Evolutionary conservation across 1,140 invertebrate genomes (phyloP).

Genomic region (Gryllus bimaculatus): DNA sequence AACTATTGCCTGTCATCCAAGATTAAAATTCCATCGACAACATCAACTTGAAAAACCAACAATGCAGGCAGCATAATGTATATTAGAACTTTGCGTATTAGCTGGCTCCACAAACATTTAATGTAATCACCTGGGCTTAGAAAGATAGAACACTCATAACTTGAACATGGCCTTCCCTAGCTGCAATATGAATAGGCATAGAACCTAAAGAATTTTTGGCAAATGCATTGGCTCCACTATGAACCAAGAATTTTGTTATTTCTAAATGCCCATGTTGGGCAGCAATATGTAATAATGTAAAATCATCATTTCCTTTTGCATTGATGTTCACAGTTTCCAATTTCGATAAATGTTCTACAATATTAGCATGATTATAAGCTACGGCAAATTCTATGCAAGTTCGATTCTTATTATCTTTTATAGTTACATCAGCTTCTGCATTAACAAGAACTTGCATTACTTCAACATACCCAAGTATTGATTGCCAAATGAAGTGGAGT

Average conservation of each 20-base stretch:
- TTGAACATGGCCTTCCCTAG: neutral
- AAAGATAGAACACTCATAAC: neutral
- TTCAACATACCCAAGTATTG: no score
- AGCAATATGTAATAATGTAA: constrained; percentile 23
- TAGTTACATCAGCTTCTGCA: neutral
- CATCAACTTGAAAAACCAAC: neutral
- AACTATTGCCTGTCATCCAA: neutral
- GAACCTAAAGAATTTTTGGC: neutral
- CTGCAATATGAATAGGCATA: neutral
- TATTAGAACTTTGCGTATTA: neutral
- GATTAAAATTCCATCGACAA: neutral
- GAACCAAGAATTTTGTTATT: neutral
- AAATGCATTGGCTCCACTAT: neutral
- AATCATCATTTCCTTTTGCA: neutral
- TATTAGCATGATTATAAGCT: neutral
- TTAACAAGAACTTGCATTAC: neutral
- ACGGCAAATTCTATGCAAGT: neutral
- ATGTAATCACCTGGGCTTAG: neutral
- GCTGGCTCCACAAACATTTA: neutral
- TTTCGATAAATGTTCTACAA: constrained; percentile 2
- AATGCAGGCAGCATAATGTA: neutral
- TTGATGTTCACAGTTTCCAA: neutral
- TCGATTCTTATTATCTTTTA: neutral
- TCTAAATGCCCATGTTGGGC: neutral
- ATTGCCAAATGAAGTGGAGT: no score